These are phyloP conservation scores for Drosophila seguyi DNA, from an alignment of 1,140 invertebrate genomes.

Conservation along the genomic window DNA sequence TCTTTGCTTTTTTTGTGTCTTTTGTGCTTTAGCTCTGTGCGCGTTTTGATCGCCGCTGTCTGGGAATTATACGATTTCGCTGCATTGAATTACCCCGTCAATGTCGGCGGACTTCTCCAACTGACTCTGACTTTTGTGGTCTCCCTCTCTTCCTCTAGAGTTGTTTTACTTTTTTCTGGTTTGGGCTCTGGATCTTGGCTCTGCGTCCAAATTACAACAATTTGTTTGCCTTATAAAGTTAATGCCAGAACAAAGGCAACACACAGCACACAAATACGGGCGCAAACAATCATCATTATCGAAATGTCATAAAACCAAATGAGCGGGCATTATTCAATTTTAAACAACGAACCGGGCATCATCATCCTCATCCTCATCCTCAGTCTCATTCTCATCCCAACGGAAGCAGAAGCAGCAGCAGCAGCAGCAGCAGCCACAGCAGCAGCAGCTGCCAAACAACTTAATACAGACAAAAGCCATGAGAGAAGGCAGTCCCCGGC, in stretches of 20 bases:
- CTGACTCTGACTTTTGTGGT: slow-evolving; percentile 46
- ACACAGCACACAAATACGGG: slow-evolving; percentile 31
- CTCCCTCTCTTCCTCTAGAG: slow-evolving; percentile 22
- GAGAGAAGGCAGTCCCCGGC: slow-evolving; percentile 18
- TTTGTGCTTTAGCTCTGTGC: slow-evolving; percentile 41
- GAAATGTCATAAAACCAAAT: slow-evolving; percentile 84
- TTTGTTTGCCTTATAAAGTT: slow-evolving; percentile 81
- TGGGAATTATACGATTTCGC: slow-evolving; percentile 80
- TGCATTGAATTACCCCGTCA: slow-evolving; percentile 74
- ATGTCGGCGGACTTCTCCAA: slow-evolving; percentile 35
- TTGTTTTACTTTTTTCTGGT: slow-evolving; percentile 7
- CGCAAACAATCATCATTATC: slow-evolving; percentile 79
- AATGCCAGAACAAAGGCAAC: slow-evolving; percentile 75
- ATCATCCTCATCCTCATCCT: slow-evolving; percentile 34
- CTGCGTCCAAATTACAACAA: slow-evolving; percentile 71
- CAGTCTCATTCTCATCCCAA: slow-evolving; percentile 29
- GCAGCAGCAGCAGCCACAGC: slow-evolving; percentile 39
- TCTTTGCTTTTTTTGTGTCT: slow-evolving; percentile 3
- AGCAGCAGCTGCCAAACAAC: slow-evolving; percentile 79
- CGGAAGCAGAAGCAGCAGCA: slow-evolving; percentile 46
- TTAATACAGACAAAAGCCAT: slow-evolving; percentile 75
- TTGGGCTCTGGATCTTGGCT: slow-evolving; percentile 31
- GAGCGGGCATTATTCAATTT: slow-evolving; percentile 81
- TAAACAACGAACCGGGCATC: slow-evolving; percentile 60
- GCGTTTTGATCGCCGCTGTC: slow-evolving; percentile 70